Conservation (phyloP, 1,140 invertebrate genomes). For the Solen grandis region DNA sequence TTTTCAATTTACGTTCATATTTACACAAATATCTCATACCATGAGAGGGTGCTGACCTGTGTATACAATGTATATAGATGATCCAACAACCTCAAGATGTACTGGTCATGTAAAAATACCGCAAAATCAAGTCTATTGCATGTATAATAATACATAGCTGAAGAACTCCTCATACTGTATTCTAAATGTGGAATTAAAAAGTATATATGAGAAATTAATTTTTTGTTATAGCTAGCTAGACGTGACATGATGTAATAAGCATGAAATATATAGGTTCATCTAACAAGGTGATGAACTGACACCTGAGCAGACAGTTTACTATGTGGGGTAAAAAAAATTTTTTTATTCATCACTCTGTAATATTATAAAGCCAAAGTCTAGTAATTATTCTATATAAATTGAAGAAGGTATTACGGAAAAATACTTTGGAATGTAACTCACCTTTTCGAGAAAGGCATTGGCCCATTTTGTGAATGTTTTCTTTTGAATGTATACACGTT, state of each 20-base stretch:
- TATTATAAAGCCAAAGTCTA: background rate
- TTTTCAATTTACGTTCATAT: too few relatives aligned
- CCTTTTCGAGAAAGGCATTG: constrained; percentile 98
- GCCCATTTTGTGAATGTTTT: constrained; percentile 99
- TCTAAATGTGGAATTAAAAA: too few relatives aligned
- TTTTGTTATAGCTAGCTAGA: too few relatives aligned
- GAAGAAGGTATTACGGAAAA: background rate
- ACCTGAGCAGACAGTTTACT: constrained; percentile 1
- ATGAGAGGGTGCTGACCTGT: too few relatives aligned
- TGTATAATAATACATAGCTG: too few relatives aligned
- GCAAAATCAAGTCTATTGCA: too few relatives aligned
- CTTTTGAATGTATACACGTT: constrained; percentile 98
- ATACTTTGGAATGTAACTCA: constrained; percentile 78
- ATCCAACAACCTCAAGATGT: too few relatives aligned
- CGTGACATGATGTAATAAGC: background rate
- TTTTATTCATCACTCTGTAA: background rate
- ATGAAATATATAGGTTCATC: background rate
- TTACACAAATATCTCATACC: too few relatives aligned
- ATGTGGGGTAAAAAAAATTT: background rate
- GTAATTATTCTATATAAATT: background rate
- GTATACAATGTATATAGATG: too few relatives aligned
- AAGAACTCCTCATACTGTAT: too few relatives aligned
- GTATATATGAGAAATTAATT: too few relatives aligned
- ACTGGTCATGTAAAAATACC: too few relatives aligned
- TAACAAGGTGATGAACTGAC: background rate